Percentiles rank a stretch among this genome's conserved stretches.
Evolutionary conservation across 2,797 vertebrate species (phyloP).

Genomic region (Chloroceryle amazona): DNA sequence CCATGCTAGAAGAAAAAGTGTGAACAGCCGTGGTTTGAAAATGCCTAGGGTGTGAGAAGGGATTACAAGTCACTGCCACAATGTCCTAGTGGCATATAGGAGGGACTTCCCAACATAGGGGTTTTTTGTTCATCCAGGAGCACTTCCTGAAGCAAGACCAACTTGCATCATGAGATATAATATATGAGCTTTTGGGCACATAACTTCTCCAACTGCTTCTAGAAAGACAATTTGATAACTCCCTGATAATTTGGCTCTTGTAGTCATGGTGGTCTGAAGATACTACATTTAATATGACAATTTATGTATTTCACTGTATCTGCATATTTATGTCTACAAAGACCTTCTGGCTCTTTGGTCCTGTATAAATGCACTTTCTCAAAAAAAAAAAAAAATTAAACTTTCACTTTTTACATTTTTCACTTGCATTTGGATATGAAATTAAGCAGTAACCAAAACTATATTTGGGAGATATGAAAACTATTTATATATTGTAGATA

Average conservation of each 20-base stretch:
- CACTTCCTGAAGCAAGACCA: background rate
- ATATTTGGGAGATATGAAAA: background rate
- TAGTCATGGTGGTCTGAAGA: background rate
- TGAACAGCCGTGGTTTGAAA: background rate
- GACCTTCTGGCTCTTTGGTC: background rate
- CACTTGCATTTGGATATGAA: background rate
- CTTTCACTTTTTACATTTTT: background rate
- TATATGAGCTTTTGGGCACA: background rate
- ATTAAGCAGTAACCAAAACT: background rate
- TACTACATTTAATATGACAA: background rate
- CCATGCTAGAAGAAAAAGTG: background rate
- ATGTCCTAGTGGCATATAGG: rapidly evolving
- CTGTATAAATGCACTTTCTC: background rate
- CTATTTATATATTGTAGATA: background rate
- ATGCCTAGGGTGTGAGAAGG: background rate
- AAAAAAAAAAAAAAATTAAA: background rate
- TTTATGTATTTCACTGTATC: background rate
- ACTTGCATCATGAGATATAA: background rate
- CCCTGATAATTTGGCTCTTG: background rate
- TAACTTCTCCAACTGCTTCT: background rate
- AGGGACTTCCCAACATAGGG: background rate
- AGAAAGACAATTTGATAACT: background rate
- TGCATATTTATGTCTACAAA: background rate
- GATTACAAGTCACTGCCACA: too few relatives aligned
- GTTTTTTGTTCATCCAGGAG: background rate